phyloP scores from a whole-genome alignment of 2,797 vertebrate species.

The Sciurus carolinensis region DNA sequence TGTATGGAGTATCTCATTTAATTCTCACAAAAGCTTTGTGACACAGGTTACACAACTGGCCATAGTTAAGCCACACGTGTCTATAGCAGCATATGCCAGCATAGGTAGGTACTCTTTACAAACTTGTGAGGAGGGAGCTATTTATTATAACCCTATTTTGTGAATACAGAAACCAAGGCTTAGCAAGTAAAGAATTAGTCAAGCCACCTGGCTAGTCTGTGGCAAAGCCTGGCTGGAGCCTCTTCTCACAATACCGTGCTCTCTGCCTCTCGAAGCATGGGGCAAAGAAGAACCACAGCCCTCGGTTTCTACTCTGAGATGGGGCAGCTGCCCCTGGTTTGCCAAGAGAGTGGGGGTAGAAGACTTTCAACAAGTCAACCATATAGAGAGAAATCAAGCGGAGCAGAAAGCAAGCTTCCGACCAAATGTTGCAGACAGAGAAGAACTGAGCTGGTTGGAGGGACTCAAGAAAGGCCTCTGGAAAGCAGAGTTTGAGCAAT shows the following conservation, averaged over 20 bases:
- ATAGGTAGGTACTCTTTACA: background rate
- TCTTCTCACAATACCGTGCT: rapidly evolving
- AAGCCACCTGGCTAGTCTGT: background rate
- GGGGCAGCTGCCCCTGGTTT: rapidly evolving
- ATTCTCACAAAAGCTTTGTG: background rate
- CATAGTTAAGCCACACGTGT: background rate
- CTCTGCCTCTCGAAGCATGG: background rate
- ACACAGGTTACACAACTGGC: rapidly evolving
- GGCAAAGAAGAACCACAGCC: background rate
- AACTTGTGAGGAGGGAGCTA: background rate
- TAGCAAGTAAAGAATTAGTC: background rate
- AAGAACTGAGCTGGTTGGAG: background rate
- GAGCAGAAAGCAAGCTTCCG: background rate
- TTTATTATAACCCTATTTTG: background rate
- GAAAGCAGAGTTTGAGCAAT: background rate
- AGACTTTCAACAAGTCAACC: background rate
- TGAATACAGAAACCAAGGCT: background rate
- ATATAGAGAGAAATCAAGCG: background rate
- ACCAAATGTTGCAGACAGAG: background rate
- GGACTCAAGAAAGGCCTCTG: background rate
- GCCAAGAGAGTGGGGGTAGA: background rate
- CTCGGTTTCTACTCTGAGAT: background rate
- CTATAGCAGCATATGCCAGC: rapidly evolving
- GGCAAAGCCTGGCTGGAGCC: background rate
- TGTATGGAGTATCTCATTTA: background rate